Conservation (phyloP, 2,113 vertebrate species). For the Varanus salvator region DNA sequence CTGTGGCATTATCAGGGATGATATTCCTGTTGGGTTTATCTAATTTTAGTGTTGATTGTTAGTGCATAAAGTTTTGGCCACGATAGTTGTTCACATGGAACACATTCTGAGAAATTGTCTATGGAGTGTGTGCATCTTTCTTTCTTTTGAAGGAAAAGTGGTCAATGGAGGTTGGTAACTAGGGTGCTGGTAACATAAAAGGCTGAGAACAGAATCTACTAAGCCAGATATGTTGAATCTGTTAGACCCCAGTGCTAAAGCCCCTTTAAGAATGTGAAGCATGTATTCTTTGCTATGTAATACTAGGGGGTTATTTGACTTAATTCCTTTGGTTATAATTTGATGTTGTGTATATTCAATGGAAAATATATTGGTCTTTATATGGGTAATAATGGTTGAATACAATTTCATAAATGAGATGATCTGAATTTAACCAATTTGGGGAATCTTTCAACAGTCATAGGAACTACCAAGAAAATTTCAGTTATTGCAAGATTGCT, state of each 20-base stretch:
- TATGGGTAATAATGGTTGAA: not conserved
- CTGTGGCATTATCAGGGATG: not conserved
- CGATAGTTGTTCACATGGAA: not conserved
- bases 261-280: not conserved
- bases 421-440: not conserved
- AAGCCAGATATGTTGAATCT: not conserved
- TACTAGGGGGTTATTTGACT: not conserved
- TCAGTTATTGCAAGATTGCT: no score
- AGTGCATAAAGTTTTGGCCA: not conserved
- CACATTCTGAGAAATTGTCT: not conserved
- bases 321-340: not conserved
- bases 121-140: not conserved
- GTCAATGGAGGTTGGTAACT: not conserved
- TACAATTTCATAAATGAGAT: not conserved
- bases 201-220: not conserved
- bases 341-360: not conserved
- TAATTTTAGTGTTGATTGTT: not conserved
- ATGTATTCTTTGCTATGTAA: not conserved
- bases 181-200: not conserved
- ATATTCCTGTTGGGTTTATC: not conserved
- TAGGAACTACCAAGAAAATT: no score
- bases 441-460: not conserved
- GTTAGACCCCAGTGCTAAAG: not conserved
- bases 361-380: not conserved
- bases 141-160: not conserved